Evolutionary conservation across 2,888 invertebrate genomes (phyloP), one percentile per base, ranked within the genome.

Genomic region (Ommatoiulus sabulosus): DNA sequence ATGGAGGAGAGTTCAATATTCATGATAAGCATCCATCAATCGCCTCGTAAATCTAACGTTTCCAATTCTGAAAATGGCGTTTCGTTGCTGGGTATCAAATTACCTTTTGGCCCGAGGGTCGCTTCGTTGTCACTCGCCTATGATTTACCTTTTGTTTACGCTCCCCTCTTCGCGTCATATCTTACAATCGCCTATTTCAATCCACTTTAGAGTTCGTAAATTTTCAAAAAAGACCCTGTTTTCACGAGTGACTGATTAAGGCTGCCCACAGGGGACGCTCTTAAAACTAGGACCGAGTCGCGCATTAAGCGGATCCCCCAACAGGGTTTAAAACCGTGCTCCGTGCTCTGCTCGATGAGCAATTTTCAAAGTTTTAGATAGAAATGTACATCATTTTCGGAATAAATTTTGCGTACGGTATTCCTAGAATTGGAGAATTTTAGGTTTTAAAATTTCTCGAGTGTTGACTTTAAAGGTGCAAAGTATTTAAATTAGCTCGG

Each of bases 1-100:
- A n/a, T 63, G 63, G 63, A 63, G n/a, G n/a, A 63, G n/a, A 4
- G 10, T 57, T 57, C 63, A 20, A 63, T 63, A 63, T 63, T 63
- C 63, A 63, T 63, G 63, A 63, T 63, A 63, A 20, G n/a, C 6
- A 63, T 63, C 63, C 63, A 20, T 63, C 63, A 63, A n/a, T 12
- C 63, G 63, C n/a, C n/a, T 63, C 63, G 63, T 63, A 63, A 63
- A 63, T 63, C 63, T 63, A 63, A 63, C 63, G 63, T 63, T 63
- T 63, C 63, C 63, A 63, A 63, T 63, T 20, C 20, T 20, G 63
- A 4, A 63, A 63, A 63, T 63, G 63, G 63, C 20, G 20, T 63
- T 63, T 63, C 63, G 63, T 63, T 63, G 63, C 20, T 8, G 12
- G 20, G 63, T n/a, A 63, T 63, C 63, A 20, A 63, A 63, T 63